Base-by-base conservation (phyloP, 2,888 invertebrate genomes). In the Caradrina kadenii region DNA sequence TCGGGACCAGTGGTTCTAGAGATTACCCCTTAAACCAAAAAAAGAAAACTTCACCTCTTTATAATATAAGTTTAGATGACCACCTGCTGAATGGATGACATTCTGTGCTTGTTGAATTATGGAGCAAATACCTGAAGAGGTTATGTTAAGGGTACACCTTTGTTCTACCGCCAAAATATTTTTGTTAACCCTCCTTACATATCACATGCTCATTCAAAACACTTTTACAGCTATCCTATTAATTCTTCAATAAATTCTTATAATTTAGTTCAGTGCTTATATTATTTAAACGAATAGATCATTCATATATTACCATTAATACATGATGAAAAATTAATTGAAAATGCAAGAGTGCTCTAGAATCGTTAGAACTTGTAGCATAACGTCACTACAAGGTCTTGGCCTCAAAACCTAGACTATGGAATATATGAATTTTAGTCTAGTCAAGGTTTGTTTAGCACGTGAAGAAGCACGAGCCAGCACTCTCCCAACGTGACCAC, bases 361-460 rank as follows among this genome's bases (percentile, higher is more conserved):
- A 76, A 65, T 45, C 31, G 7, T 4, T 26, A 42, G 39, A 39
- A 45, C 39, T 52, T 48, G 3, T 8, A 53, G 35, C 26, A 69
- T 56, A n/a, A 45, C 21, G 56, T 79, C 66, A 2, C 70, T 75
- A 74, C 72, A 70, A 80, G 86, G 83, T 85, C 87, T 83, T 76
- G 89, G 74, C 85, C 89, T 91, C 84, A 88, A 93, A 91, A 90
- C 85, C 84, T 83, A 87, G 72, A 54, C 63, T 73, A 53, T 69
- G 74, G 88, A 89, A 93, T 92, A 89, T 31, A 94, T 93, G 87
- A 91, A 92, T 91, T 64, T 72, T 65, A 67, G 84, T 82, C 79
- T 82, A 81, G 77, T 76, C 89, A 90, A 91, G 93, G 92, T 87
- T 86, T 67, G 49, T 58, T 52, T 11, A 58, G 69, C 93, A 91